Evolutionary conservation across 1,140 invertebrate species (phyloP), one percentile per base, ranked within the genome.

Genomic region (Meloidogyne floridensis): DNA sequence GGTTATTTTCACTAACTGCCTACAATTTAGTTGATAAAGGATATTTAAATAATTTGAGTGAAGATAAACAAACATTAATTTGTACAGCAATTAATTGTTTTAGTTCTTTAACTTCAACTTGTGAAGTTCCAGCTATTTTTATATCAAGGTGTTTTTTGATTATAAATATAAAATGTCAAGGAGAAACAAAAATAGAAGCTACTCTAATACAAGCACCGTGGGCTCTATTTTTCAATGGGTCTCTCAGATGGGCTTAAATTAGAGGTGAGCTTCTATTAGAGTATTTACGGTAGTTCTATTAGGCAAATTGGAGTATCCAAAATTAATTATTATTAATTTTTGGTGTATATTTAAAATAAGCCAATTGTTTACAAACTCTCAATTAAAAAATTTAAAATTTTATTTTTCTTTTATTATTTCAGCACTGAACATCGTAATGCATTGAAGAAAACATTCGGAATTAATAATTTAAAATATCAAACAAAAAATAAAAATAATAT

Each of bases 111-210:
- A 74, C 15, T 54, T 32, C 72, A 47, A 74, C 72, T 15, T 11
- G 43, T 47, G 72, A 74, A 74, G 72, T 74, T 47, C 72, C 72
- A n/a, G 72, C 72, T 7, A n/a, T 74, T 20, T 74, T 74, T 54
- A 11, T 74, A n/a, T n/a, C 72, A n/a, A 74, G 72, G 72, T 18
- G n/a, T 5, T 65, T 65, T n/a, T 65, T 47, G 47, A 47, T 47
- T 4, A 47, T 47, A 47, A 47, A 47, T 71, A 47, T 0, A 47
- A 6, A 47, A 47, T 47, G 3, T 47, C 3, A 6, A 47, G 4
- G 4, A 5, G 4, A 47, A 47, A 47, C 47, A 47, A 47, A 2
- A 47, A 47, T 6, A 47, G 47, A n/a, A n/a, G n/a, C n/a, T n/a
- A n/a, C n/a, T n/a, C n/a, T n/a, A n/a, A n/a, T n/a, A n/a, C n/a